Conservation (phyloP, 30 jellyfish, hydroid and myxozoan genomes). For the Turritopsis rubra region DNA sequence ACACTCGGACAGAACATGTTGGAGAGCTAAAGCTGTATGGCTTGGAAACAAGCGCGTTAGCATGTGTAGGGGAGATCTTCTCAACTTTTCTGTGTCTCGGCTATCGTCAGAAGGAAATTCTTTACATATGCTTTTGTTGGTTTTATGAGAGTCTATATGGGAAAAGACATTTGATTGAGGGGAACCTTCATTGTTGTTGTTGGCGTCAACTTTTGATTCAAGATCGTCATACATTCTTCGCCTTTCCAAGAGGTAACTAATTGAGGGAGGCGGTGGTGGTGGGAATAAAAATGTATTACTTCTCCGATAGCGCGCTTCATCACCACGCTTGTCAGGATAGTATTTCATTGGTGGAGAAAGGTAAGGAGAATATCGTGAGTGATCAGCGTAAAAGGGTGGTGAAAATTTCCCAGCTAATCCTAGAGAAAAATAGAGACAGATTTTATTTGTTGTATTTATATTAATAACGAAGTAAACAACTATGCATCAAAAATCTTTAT, state of each 20-base stretch:
- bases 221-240: slow-evolving; percentile 17
- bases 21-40: slow-evolving; percentile 53
- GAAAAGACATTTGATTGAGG: not conserved
- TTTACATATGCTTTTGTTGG: not conserved
- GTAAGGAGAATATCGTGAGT: slow-evolving; percentile 20
- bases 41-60: slow-evolving; percentile 82
- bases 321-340: not conserved
- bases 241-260: slow-evolving; percentile 7
- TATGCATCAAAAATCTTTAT: not conserved
- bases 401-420: not conserved
- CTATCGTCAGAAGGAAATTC: not conserved
- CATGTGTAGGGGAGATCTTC: slow-evolving; percentile 78
- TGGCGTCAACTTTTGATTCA: slow-evolving; percentile 7
- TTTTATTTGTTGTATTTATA: no score
- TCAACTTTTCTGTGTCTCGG: slow-evolving; percentile 24
- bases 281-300: not conserved
- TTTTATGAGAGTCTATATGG: not conserved
- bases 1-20: slow-evolving; percentile 62
- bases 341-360: slow-evolving; percentile 27
- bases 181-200: slow-evolving; percentile 6
- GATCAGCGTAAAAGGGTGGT: not conserved
- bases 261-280: slow-evolving; percentile 20
- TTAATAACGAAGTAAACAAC: no score
- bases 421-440: no score
- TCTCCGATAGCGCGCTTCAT: not conserved